Base-by-base conservation (phyloP, 2,113 vertebrate species). In the Pholis gunnellus region DNA sequence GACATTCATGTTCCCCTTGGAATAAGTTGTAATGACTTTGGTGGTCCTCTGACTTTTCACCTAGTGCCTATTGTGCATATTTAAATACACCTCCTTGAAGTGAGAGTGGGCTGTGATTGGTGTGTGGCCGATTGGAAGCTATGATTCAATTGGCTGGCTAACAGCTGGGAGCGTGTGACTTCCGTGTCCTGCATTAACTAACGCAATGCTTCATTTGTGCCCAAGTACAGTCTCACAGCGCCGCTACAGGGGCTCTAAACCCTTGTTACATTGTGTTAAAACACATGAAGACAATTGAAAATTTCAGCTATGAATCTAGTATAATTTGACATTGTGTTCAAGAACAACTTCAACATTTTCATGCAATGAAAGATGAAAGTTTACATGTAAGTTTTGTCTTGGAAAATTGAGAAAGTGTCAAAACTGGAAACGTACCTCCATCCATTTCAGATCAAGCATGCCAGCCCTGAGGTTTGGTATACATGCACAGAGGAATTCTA, bases 401-500 rank as follows among this genome's bases (percentile, higher is more conserved):
- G 5, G 36, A 36, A 54, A 65, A 48, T 22, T 10, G 5, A 52
- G 22, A 31, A 60, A 22, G 42, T n/a, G 27, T 25, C 14, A 18
- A 38, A 56, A 27, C 14, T 14, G 1, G 5, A 38, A 71, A 6
- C 4, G 9, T 9, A 27, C 38, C 11, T 48, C 42, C 22, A 64
- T 70, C 1, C 11, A n/a, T 75, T 50, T 54, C 1, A 50, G 40
- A 65, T 15, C 1, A 31, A 27, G 15, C 42, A n/a, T 59, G 31
- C 3, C 11, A n/a, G 2, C 22, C 48, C 29, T 48, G 3, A 57
- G 40, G 56, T 27, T 40, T n/a, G 18, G 3, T 64, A 31, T 11
- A 70, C 60, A 27, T 60, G 9, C 68, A 66, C 42, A 61, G 8
- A 65, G 34, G 25, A 81, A 31, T 59, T 57, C 27, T 13, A 10